phyloP scores from a whole-genome alignment of 2,797 vertebrate species.

The Microcaecilia unicolor region DNA sequence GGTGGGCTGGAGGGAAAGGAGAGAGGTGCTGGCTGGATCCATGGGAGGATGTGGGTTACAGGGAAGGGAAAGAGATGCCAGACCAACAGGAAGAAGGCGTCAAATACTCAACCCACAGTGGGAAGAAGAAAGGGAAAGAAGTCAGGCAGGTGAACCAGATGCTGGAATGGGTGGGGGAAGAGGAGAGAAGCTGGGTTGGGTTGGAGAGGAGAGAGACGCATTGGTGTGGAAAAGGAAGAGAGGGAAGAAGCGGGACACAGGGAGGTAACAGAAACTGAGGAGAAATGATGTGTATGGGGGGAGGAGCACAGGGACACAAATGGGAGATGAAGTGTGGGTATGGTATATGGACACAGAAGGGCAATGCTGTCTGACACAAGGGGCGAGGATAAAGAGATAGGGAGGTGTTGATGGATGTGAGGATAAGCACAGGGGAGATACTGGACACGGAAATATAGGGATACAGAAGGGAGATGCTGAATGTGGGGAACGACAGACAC shows the following conservation, averaged over 20 bases:
- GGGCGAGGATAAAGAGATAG: background rate
- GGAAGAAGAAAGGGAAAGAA: background rate
- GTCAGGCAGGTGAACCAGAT: background rate
- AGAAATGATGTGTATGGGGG: too few species aligned
- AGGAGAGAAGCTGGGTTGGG: too few species aligned
- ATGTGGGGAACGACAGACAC: too few species aligned
- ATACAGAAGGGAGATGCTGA: too few species aligned
- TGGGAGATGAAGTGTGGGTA: background rate
- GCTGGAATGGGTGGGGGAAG: background rate
- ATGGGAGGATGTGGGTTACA: too few species aligned
- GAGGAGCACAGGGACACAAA: background rate
- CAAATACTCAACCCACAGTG: slow-evolving; percentile 10
- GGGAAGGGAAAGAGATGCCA: too few species aligned
- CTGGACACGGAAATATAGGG: background rate
- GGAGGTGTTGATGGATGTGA: background rate
- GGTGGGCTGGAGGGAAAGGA: too few species aligned
- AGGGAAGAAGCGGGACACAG: background rate
- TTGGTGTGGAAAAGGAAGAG: too few species aligned
- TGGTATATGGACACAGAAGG: too few species aligned
- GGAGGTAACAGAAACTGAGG: background rate
- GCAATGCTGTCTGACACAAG: too few species aligned
- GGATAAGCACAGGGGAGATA: background rate
- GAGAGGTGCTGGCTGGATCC: too few species aligned
- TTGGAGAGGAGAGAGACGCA: too few species aligned
- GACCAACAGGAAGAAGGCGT: slow-evolving; percentile 16